Conservation (phyloP, 2,797 vertebrate species). For the Helostoma temminkii region DNA sequence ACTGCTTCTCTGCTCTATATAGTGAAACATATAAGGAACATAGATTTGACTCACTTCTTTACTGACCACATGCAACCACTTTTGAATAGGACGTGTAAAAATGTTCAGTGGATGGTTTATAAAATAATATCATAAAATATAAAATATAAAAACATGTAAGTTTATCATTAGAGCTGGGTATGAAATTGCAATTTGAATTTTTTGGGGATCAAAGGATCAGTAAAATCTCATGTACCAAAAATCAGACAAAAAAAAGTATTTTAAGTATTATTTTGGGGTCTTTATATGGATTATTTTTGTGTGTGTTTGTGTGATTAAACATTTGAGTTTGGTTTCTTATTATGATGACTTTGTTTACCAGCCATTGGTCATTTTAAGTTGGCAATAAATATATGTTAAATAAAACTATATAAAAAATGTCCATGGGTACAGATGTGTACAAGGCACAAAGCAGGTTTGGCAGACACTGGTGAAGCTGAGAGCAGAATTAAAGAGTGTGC, state of each 20-base stretch:
- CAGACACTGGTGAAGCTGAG: constrained; percentile 63
- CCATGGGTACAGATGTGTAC: constrained; percentile 14
- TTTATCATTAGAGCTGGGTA: neutral
- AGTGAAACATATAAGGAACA: constrained; percentile 42
- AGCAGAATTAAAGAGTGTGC: constrained; percentile 80
- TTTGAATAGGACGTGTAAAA: neutral
- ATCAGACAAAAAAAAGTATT: neutral
- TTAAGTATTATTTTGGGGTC: too few species aligned
- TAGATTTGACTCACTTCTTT: constrained; percentile 30
- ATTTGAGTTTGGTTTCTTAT: neutral
- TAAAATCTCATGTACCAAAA: neutral
- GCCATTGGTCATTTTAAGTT: too few species aligned
- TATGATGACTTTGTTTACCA: too few species aligned
- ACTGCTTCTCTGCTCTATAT: constrained; percentile 53
- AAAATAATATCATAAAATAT: neutral
- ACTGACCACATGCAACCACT: constrained; percentile 9
- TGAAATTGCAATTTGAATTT: neutral
- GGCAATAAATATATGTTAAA: constrained; percentile 1
- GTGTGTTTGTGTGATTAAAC: neutral
- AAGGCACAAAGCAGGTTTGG: constrained; percentile 49
- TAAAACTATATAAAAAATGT: neutral
- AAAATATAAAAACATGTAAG: neutral
- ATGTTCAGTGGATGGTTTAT: neutral
- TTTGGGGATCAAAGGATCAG: neutral
- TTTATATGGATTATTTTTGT: neutral